These are phyloP conservation scores for Semnornis frantzii DNA, from an alignment of 2,113 vertebrate species.

Conservation along the genomic window DNA sequence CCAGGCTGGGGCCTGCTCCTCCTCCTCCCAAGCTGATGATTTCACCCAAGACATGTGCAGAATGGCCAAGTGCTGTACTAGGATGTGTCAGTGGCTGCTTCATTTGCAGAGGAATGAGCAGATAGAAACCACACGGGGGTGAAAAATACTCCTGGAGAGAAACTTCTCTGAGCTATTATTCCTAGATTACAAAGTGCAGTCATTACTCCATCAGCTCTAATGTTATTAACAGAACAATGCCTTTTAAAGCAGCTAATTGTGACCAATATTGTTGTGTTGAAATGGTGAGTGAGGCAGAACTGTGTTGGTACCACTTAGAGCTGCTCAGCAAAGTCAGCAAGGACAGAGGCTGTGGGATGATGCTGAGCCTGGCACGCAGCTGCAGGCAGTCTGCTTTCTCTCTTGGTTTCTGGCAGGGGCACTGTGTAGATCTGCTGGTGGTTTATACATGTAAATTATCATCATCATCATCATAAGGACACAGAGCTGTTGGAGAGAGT, in stretches of 20 bases:
- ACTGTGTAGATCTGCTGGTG: neutral
- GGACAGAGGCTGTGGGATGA: neutral
- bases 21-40: neutral
- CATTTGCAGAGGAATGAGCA: constrained; percentile 41
- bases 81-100: constrained; percentile 31
- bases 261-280: neutral
- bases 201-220: neutral
- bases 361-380: neutral
- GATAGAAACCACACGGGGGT: neutral
- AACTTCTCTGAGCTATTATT: constrained; percentile 30
- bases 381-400: neutral
- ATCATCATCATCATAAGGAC: neutral
- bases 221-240: neutral
- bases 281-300: neutral
- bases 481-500: too few relatives aligned
- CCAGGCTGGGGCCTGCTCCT: neutral
- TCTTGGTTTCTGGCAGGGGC: neutral
- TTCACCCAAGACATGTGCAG: neutral
- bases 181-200: neutral
- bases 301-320: neutral
- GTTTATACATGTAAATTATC: neutral
- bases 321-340: neutral
- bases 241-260: neutral
- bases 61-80: constrained; percentile 30
- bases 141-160: neutral